phyloP scores from a whole-genome alignment of 2,113 vertebrate genomes.

The Brienomyrus longianalis region DNA sequence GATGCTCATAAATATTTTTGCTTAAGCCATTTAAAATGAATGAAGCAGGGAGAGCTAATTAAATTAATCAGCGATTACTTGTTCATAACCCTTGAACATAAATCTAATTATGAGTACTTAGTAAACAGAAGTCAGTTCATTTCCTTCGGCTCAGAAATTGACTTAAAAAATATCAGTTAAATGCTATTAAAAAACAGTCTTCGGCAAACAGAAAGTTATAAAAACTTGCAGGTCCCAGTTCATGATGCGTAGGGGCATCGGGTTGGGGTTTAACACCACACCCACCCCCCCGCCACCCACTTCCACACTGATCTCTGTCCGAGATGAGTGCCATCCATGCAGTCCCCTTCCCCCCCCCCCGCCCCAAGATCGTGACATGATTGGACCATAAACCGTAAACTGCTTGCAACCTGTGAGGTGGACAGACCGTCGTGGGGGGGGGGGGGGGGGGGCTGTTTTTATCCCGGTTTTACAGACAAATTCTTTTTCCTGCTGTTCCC shows the following conservation, averaged over 20 bases:
- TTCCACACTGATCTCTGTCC: too few species aligned
- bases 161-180: background rate
- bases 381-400: background rate
- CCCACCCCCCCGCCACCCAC: too few species aligned
- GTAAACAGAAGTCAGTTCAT: background rate
- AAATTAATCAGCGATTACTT: background rate
- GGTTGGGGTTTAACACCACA: background rate
- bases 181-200: background rate
- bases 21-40: background rate
- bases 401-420: background rate
- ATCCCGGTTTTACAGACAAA: background rate
- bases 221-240: background rate
- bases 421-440: background rate
- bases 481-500: background rate
- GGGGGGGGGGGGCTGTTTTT: background rate
- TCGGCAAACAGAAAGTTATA: background rate
- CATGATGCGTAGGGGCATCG: background rate
- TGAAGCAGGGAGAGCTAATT: background rate
- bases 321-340: too few species aligned
- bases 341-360: too few species aligned
- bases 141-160: background rate
- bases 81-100: background rate
- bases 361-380: background rate
- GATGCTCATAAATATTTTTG: background rate
- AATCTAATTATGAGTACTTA: background rate